Percentiles rank a stretch among this genome's conserved stretches.
These are phyloP conservation scores for Pterocles gutturalis DNA, from an alignment of 2,113 vertebrate species.

Conservation along the genomic window DNA sequence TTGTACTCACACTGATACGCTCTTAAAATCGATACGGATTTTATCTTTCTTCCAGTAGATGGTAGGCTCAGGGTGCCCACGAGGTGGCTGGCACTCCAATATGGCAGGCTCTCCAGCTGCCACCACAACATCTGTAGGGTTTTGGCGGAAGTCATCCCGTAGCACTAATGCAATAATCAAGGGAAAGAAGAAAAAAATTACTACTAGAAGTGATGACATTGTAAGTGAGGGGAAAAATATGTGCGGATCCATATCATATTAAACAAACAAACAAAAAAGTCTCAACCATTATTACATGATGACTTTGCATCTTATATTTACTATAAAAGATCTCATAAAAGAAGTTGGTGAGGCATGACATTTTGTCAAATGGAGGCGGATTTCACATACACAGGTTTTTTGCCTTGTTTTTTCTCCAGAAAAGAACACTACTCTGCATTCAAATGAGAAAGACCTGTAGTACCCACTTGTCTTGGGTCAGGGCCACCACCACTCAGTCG, in stretches of 20 bases:
- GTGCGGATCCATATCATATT: not conserved
- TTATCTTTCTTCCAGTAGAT: conserved; percentile 99
- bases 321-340: not conserved
- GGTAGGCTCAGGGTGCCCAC: conserved; percentile 96
- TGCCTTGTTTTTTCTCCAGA: not conserved
- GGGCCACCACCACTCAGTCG: too few relatives aligned
- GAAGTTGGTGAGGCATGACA: not conserved
- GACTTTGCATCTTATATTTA: not conserved
- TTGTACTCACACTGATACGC: conserved; percentile 89
- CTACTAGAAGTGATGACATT: not conserved
- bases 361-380: not conserved
- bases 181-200: not conserved
- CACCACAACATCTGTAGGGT: conserved; percentile 95
- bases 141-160: conserved; percentile 96
- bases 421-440: not conserved
- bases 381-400: not conserved
- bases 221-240: fast-evolving
- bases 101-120: conserved; percentile 96
- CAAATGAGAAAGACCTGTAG: not conserved
- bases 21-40: conserved; percentile 94
- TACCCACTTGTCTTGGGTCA: not conserved
- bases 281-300: not conserved
- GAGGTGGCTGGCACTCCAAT: conserved; percentile 94
- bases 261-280: not conserved
- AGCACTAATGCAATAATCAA: conserved; percentile 81